Conservation (phyloP, 2,888 invertebrate species). For the Dynastes grantii region DNA sequence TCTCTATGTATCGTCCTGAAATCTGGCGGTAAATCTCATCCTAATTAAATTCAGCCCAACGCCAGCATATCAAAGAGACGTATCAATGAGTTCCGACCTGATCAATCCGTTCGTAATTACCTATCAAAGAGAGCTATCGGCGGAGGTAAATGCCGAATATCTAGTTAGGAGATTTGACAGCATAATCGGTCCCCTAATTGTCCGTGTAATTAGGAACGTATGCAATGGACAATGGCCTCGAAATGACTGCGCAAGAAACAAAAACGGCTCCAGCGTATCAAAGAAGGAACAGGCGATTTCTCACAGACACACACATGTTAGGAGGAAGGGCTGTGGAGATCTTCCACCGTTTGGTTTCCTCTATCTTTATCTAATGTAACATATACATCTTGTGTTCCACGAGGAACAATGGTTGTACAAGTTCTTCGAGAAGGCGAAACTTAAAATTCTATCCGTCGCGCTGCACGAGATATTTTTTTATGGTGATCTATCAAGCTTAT, state of each 20-base stretch:
- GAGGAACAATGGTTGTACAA: slow-evolving; percentile 27
- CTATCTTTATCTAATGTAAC: not conserved
- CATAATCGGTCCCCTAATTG: slow-evolving; percentile 49
- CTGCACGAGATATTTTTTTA: slow-evolving; percentile 28
- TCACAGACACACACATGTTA: not conserved
- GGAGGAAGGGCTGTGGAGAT: slow-evolving; percentile 21
- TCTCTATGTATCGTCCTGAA: slow-evolving; percentile 14
- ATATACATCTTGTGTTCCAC: not conserved
- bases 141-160: slow-evolving; percentile 33
- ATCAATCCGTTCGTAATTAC: slow-evolving; percentile 46
- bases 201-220: slow-evolving; percentile 47
- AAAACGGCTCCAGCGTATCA: slow-evolving; percentile 20
- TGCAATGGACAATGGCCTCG: slow-evolving; percentile 46
- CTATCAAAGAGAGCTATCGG: slow-evolving; percentile 47
- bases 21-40: slow-evolving; percentile 44
- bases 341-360: not conserved
- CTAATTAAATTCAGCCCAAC: slow-evolving; percentile 42
- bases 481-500: slow-evolving; percentile 17
- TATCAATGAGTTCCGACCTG: slow-evolving; percentile 35
- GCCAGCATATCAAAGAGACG: slow-evolving; percentile 40
- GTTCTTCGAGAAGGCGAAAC: not conserved
- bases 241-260: slow-evolving; percentile 48
- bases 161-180: slow-evolving; percentile 53
- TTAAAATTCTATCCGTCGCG: slow-evolving; percentile 19
- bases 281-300: slow-evolving; percentile 9